These are phyloP conservation scores for Phoronis australis DNA, from an alignment of 2,888 invertebrate genomes.

Conservation along the genomic window DNA sequence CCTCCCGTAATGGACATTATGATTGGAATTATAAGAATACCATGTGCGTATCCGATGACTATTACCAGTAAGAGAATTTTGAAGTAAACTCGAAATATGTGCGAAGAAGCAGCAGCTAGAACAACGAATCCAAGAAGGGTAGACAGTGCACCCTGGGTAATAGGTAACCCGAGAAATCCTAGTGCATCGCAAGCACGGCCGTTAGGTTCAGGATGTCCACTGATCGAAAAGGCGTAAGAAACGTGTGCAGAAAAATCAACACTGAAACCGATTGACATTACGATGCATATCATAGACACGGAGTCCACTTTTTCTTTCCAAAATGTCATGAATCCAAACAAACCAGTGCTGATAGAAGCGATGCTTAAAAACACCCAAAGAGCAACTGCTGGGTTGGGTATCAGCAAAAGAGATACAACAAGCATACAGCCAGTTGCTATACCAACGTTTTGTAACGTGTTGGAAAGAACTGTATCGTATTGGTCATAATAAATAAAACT, in stretches of 20 bases:
- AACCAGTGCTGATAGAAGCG: conserved; percentile 86
- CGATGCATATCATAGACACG: conserved; percentile 93
- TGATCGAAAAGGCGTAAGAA: conserved; percentile 91
- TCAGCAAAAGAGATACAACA: conserved; percentile 86
- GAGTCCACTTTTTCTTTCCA: conserved; percentile 79
- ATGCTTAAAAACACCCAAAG: conserved; percentile 94
- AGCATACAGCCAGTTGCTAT: conserved; percentile 90
- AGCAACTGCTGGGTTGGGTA: conserved; percentile 85
- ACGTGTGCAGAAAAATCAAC: conserved; percentile 95
- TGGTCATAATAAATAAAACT: conserved; percentile 93
- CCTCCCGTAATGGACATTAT: background rate
- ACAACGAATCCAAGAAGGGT: conserved; percentile 55
- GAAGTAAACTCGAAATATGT: background rate
- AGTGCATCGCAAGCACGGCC: too few relatives aligned
- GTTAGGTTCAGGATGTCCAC: conserved; percentile 75
- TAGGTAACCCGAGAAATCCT: conserved; percentile 83
- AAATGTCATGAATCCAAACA: conserved; percentile 92
- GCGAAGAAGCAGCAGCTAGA: background rate
- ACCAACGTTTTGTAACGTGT: conserved; percentile 81
- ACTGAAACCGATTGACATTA: conserved; percentile 95
- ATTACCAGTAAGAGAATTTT: background rate
- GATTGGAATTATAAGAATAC: background rate
- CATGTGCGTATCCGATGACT: background rate
- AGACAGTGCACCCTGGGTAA: conserved; percentile 84
- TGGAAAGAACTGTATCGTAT: conserved; percentile 82